These are phyloP conservation scores for Paedocypris micromegethes DNA, from an alignment of 2,797 vertebrate species.

Conservation along the genomic window DNA sequence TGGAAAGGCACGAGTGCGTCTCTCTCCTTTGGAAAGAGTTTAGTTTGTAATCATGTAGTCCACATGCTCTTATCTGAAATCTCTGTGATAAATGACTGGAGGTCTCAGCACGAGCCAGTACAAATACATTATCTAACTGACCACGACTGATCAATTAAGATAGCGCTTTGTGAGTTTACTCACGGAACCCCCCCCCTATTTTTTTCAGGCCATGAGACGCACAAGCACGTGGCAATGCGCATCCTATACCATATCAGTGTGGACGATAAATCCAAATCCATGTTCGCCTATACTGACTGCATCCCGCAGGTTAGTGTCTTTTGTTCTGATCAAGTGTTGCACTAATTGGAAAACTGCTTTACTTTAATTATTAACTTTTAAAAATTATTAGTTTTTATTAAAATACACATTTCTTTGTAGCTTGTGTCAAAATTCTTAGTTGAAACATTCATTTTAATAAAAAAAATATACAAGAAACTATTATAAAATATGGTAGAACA, in stretches of 20 bases:
- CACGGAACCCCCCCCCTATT: neutral
- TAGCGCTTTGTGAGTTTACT: conserved; percentile 35
- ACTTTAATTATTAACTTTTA: too few species aligned
- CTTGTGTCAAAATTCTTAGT: too few species aligned
- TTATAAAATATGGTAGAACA: too few species aligned
- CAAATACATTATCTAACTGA: conserved; percentile 76
- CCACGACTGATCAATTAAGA: conserved; percentile 56
- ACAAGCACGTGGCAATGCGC: conserved; percentile 83
- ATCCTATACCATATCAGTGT: conserved; percentile 94
- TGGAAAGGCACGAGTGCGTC: conserved; percentile 6
- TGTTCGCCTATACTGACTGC: conserved; percentile 92
- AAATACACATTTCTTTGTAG: too few species aligned
- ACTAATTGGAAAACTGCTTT: too few species aligned
- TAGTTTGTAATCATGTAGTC: conserved; percentile 19
- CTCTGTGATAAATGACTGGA: conserved; percentile 38
- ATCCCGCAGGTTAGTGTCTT: conserved; percentile 80
- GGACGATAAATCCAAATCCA: conserved; percentile 88
- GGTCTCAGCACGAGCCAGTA: conserved; percentile 20
- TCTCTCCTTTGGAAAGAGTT: conserved; percentile 51
- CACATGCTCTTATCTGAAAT: conserved; percentile 56
- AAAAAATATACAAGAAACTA: too few species aligned
- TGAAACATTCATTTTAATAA: too few species aligned
- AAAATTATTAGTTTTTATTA: too few species aligned
- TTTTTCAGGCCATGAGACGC: conserved; percentile 78
- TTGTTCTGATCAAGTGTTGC: neutral